These are phyloP conservation scores for Platerodrilus igneus DNA, from an alignment of 2,888 invertebrate genomes.

Conservation along the genomic window DNA sequence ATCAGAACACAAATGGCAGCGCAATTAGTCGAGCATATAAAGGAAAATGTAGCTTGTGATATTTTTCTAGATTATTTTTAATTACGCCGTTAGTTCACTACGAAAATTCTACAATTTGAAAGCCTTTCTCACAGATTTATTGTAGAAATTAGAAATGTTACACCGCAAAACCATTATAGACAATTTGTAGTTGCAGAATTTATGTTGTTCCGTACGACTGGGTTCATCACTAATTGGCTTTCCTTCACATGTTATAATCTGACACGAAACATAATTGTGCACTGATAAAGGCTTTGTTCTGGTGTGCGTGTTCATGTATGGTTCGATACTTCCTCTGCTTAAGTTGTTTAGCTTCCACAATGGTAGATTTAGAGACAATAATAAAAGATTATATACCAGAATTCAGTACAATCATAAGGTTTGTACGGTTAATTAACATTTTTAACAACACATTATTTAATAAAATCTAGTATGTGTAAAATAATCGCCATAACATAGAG, in stretches of 20 bases:
- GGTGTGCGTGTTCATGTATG: conserved; percentile 29
- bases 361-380: conserved; percentile 16
- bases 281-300: conserved; percentile 46
- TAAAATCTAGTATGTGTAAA: too few relatives aligned
- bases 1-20: conserved; percentile 22
- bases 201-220: conserved; percentile 43
- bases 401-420: too few relatives aligned
- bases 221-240: conserved; percentile 47
- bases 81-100: too few relatives aligned
- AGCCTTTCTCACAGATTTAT: conserved; percentile 9
- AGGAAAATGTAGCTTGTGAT: too few relatives aligned
- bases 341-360: conserved; percentile 17
- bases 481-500: too few relatives aligned
- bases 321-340: conserved; percentile 22
- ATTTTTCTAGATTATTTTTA: too few relatives aligned
- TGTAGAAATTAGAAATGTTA: conserved; percentile 31
- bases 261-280: conserved; percentile 47
- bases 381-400: conserved; percentile 13
- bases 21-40: conserved; percentile 20
- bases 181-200: conserved; percentile 34
- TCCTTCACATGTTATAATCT: conserved; percentile 47
- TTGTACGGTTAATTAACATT: too few relatives aligned
- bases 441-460: too few relatives aligned
- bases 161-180: conserved; percentile 32
- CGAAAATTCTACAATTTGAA: conserved; percentile 3